phyloP scores from a whole-genome alignment of 2,797 vertebrate species.

The Heterohyrax brucei region DNA sequence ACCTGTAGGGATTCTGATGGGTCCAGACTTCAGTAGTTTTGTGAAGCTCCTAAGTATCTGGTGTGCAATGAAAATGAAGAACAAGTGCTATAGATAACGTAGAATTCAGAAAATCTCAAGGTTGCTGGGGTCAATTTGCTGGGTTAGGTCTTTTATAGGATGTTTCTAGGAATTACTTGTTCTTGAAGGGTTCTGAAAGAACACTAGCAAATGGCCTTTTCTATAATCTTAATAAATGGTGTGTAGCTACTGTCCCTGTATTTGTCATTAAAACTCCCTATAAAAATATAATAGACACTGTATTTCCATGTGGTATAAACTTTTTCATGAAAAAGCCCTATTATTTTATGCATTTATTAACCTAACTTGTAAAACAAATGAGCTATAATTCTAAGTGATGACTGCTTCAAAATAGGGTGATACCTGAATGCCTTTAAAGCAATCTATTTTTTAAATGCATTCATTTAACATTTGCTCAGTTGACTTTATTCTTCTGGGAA shows the following conservation, averaged over 20 bases:
- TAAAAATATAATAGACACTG: slow-evolving; percentile 28
- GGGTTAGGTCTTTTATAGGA: background rate
- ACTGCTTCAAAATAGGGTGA: slow-evolving; percentile 62
- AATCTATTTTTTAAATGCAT: slow-evolving; percentile 53
- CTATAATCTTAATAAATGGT: slow-evolving; percentile 8
- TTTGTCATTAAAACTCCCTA: slow-evolving; percentile 22
- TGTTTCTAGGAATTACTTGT: background rate
- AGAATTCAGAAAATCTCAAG: slow-evolving; percentile 25
- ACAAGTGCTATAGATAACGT: background rate
- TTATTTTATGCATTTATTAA: slow-evolving; percentile 63
- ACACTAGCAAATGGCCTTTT: slow-evolving; percentile 22
- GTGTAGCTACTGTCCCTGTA: background rate
- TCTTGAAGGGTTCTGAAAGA: slow-evolving; percentile 22
- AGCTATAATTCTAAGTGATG: slow-evolving; percentile 62
- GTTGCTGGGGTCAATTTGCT: background rate
- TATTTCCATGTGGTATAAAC: background rate
- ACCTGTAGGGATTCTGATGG: background rate
- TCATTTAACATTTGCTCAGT: slow-evolving; percentile 65
- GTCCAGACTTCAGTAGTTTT: background rate
- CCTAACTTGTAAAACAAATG: slow-evolving; percentile 41
- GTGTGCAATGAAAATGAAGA: background rate
- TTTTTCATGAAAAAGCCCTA: slow-evolving; percentile 20
- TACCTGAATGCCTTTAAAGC: slow-evolving; percentile 57
- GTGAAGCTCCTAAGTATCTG: background rate
- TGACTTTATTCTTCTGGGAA: slow-evolving; percentile 74